Percentiles rank a stretch among this genome's conserved stretches.
These are phyloP conservation scores for Eupithecia abbreviata DNA, from an alignment of 2,888 invertebrate species.

Conservation along the genomic window DNA sequence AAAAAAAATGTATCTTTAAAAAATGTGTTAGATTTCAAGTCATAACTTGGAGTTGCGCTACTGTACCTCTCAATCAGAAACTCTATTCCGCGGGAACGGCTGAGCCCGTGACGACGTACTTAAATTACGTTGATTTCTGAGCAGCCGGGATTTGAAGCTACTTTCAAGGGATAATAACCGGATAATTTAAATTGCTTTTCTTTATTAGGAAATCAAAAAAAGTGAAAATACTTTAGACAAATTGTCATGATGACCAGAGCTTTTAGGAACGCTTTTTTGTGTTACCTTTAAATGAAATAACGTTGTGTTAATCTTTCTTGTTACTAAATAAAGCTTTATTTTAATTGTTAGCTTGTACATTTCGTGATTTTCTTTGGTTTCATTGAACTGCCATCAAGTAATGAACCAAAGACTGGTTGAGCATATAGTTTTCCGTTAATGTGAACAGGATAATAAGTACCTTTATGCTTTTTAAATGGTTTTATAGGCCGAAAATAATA, in stretches of 20 bases:
- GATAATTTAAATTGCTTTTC: slow-evolving; percentile 41
- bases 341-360: not conserved
- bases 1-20: too few species aligned
- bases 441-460: not conserved
- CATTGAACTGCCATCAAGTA: not conserved
- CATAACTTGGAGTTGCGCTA: slow-evolving; percentile 11
- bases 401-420: not conserved
- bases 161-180: slow-evolving; percentile 36
- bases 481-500: not conserved
- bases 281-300: slow-evolving; percentile 4
- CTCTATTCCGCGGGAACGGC: slow-evolving; percentile 16
- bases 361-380: not conserved
- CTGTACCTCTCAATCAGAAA: slow-evolving; percentile 9
- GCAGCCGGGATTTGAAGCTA: slow-evolving; percentile 30
- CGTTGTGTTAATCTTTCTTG: not conserved
- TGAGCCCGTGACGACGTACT: slow-evolving; percentile 34
- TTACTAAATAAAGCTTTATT: not conserved
- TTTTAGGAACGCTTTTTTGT: slow-evolving; percentile 12
- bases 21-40: too few species aligned
- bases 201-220: slow-evolving; percentile 30
- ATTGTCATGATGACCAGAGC: slow-evolving; percentile 22
- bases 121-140: slow-evolving; percentile 37
- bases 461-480: not conserved
- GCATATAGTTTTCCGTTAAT: not conserved
- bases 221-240: slow-evolving; percentile 27